These are phyloP conservation scores for Pelusios castaneus DNA, from an alignment of 2,113 vertebrate species.

Conservation along the genomic window DNA sequence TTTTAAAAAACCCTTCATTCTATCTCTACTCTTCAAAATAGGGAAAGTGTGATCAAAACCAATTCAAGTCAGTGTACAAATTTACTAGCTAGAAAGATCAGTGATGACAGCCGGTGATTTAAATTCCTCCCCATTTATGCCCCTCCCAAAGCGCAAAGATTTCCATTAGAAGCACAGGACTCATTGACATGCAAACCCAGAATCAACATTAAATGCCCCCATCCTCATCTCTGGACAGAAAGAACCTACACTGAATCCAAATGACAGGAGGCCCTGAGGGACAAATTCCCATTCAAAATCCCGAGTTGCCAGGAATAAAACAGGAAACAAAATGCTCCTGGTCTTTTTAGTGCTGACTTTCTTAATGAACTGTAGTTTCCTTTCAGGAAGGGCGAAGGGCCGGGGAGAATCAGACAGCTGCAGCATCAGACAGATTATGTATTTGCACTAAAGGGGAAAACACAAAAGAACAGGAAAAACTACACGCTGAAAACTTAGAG, in stretches of 20 bases:
- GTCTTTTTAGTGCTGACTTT: neutral
- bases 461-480: neutral
- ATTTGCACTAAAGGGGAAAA: constrained; percentile 18
- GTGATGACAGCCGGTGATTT: neutral
- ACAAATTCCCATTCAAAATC: constrained; percentile 16
- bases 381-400: constrained; percentile 49
- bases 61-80: neutral
- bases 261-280: constrained; percentile 34
- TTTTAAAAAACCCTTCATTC: too few relatives aligned
- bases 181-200: neutral
- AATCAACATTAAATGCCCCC: neutral
- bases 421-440: neutral
- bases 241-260: neutral
- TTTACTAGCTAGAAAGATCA: neutral
- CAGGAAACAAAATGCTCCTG: constrained; percentile 31
- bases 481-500: neutral
- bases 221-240: neutral
- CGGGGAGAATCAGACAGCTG: neutral
- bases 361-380: constrained; percentile 42
- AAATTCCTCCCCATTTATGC: neutral
- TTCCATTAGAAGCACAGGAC: neutral
- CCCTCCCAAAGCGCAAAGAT: neutral
- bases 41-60: neutral
- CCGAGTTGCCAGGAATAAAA: constrained; percentile 32
- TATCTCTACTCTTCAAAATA: neutral